Evolutionary conservation across 1,140 invertebrate genomes (phyloP).

Genomic region (Batillaria attramentaria): DNA sequence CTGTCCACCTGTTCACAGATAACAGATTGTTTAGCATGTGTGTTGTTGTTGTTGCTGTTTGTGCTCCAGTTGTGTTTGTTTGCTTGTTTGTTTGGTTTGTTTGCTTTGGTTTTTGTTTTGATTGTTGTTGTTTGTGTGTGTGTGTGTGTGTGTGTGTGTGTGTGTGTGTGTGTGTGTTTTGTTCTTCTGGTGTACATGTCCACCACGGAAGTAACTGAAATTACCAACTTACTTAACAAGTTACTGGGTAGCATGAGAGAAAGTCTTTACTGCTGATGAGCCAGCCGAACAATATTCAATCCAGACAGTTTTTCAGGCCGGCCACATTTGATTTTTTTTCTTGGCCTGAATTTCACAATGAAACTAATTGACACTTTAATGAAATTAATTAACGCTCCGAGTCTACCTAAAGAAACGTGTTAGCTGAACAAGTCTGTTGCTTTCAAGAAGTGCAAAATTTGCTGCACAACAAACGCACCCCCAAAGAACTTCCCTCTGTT

Average conservation of each 20-base stretch:
- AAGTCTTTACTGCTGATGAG: background rate
- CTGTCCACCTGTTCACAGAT: constrained; percentile 36
- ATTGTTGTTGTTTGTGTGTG: no score
- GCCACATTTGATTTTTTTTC: background rate
- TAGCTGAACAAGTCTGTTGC: background rate
- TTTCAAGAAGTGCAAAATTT: background rate
- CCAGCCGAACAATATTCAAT: background rate
- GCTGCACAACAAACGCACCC: constrained; percentile 35
- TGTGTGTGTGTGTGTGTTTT: no score
- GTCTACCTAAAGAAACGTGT: background rate
- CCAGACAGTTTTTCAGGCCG: background rate
- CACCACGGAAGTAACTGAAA: no score
- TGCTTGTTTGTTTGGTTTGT: background rate
- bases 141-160: no score
- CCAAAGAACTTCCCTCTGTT: constrained; percentile 48
- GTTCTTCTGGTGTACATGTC: no score
- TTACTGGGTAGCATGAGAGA: background rate
- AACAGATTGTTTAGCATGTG: background rate
- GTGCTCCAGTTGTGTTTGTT: background rate
- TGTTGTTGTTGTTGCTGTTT: no score
- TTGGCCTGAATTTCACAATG: background rate
- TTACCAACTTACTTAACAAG: no score
- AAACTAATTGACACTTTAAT: background rate
- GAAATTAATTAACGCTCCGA: background rate
- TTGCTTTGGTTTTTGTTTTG: background rate